A percentile compares a stretch with the other conserved stretches of the same genome.
Evolutionary conservation across 2,888 invertebrate genomes (phyloP).

Genomic region (Mesoligia furuncula): DNA sequence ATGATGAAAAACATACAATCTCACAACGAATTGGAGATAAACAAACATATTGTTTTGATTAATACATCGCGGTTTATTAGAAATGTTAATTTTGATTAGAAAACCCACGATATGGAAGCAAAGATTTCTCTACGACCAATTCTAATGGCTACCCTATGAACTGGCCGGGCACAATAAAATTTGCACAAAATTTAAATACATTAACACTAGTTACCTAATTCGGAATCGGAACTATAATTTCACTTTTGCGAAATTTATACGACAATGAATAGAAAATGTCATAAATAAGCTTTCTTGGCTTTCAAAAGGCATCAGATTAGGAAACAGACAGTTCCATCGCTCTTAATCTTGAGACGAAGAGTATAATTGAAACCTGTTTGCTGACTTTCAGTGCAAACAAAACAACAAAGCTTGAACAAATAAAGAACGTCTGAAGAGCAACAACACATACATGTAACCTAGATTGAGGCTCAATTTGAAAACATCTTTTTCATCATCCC

Average conservation of each 20-base stretch:
- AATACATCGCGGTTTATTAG: slow-evolving; percentile 36
- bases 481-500: background rate
- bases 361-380: slow-evolving; percentile 33
- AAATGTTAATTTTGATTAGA: slow-evolving; percentile 53
- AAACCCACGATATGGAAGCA: slow-evolving; percentile 34
- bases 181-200: slow-evolving; percentile 66
- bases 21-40: slow-evolving; percentile 21
- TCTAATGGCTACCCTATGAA: slow-evolving; percentile 57
- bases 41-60: slow-evolving; percentile 47
- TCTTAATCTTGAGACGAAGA: slow-evolving; percentile 45
- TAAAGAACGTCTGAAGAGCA: background rate
- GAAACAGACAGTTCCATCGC: slow-evolving; percentile 27
- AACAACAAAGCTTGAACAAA: slow-evolving; percentile 16
- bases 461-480: background rate
- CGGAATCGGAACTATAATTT: slow-evolving; percentile 52
- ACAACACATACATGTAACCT: background rate
- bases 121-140: slow-evolving; percentile 59
- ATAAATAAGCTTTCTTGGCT: slow-evolving; percentile 53
- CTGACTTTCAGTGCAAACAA: slow-evolving; percentile 23
- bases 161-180: slow-evolving; percentile 55
- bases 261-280: slow-evolving; percentile 50
- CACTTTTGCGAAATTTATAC: slow-evolving; percentile 62
- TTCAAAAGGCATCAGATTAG: slow-evolving; percentile 53
- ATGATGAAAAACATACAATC: slow-evolving; percentile 28
- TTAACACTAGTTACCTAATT: slow-evolving; percentile 53